Base-by-base conservation (phyloP, 2,888 invertebrate species). In the Nemoura dubitans region DNA sequence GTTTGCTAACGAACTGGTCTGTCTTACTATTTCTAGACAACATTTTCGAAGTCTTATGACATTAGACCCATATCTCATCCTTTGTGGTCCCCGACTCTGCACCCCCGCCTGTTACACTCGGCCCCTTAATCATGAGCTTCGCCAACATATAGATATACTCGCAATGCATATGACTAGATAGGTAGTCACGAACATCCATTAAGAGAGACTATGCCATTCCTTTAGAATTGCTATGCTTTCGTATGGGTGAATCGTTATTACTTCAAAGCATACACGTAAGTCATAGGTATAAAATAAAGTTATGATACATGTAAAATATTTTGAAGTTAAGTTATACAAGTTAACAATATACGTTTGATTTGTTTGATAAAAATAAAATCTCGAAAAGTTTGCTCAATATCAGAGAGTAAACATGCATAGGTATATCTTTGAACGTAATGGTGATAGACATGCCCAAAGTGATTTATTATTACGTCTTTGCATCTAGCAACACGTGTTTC, bases 31-130 rank as follows among this genome's bases (percentile, higher is more conserved):
- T 42, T 83, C 26, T 5, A 42, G 83, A 43, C 83, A 28, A 59
- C 59, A 43, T 59, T 43, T 83, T n/a, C 81, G 76, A 59, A 76
- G 59, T 59, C 76, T 83, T 25, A 59, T 59, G 84, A 43, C 84
- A 84, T 84, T 84, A 84, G 59, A n/a, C 84, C 76, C 84, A 84
- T 84, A 84, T 43, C 84, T 84, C 84, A 84, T 84, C 84, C 43
- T 83, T 83, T 83, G 83, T 83, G 59, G 30, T 30, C 83, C 43
- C 83, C 7, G 3, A 7, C 59, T 59, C 84, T 59, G 0, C 76
- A 30, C 36, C 42, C 83, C 36, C 36, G 14, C 83, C 43, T 14
- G 27, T 26, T 27, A 6, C 78, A 26, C 25, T 59, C 78, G 28
- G 10, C 14, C 78, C 78, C 78, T 78, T 78, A 78, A 78, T 78